Conservation (phyloP, 2,113 vertebrate genomes). For the Martes martes region DNA sequence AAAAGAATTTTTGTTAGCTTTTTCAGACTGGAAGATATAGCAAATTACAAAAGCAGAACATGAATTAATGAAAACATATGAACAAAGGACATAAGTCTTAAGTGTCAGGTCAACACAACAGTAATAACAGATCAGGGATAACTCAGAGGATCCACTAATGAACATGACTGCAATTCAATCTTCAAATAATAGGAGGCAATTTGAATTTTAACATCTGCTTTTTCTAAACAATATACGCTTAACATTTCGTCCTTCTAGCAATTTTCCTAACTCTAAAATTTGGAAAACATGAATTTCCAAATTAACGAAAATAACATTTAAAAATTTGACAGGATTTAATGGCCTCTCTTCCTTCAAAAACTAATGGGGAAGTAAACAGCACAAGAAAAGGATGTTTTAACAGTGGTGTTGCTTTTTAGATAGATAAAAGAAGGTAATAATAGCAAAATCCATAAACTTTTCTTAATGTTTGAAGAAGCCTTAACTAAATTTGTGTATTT, state of each 20-base stretch:
- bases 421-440: background rate
- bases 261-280: constrained; percentile 50
- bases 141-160: constrained; percentile 42
- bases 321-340: constrained; percentile 40
- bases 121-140: constrained; percentile 14
- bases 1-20: background rate
- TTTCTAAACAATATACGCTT: constrained; percentile 18
- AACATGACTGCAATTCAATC: constrained; percentile 23
- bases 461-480: constrained; percentile 8
- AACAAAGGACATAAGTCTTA: constrained; percentile 53
- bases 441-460: background rate
- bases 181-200: constrained; percentile 36
- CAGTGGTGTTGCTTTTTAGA: background rate
- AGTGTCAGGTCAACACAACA: constrained; percentile 31
- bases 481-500: constrained; percentile 5
- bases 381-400: background rate
- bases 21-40: constrained; percentile 28
- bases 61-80: constrained; percentile 42
- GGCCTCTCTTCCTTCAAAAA: constrained; percentile 39
- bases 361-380: constrained; percentile 12
- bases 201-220: constrained; percentile 39
- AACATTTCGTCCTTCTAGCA: constrained; percentile 29
- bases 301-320: constrained; percentile 11
- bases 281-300: constrained; percentile 18
- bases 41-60: constrained; percentile 50